Evolutionary conservation across 1,140 invertebrate species (phyloP).

Genomic region (Sarcophaga bullata): DNA sequence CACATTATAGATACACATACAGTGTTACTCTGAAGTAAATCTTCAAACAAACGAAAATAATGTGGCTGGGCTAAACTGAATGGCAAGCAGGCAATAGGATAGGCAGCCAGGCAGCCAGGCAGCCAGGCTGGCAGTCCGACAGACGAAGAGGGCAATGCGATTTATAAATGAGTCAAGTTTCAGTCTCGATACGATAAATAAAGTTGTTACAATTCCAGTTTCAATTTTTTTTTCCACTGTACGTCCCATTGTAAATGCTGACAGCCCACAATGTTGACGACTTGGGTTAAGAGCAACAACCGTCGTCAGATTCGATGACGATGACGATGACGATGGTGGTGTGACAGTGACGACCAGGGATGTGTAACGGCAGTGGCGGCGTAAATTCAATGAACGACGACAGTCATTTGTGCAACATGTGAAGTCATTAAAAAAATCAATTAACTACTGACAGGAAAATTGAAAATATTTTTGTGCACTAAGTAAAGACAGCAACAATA

Average conservation of each 20-base stretch:
- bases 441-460: slow-evolving; percentile 44
- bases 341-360: slow-evolving; percentile 22
- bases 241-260: neutral
- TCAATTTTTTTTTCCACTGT: neutral
- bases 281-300: neutral
- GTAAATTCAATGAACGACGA: neutral
- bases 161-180: slow-evolving; percentile 17
- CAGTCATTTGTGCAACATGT: slow-evolving; percentile 42
- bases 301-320: neutral
- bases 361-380: neutral
- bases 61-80: no score
- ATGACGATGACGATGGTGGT: slow-evolving; percentile 23
- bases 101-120: no score
- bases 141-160: neutral
- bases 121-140: no score
- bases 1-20: no score
- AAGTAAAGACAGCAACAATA: neutral
- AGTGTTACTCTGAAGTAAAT: no score
- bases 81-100: no score
- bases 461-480: slow-evolving; percentile 36
- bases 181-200: slow-evolving; percentile 18
- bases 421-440: slow-evolving; percentile 47
- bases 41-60: no score
- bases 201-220: slow-evolving; percentile 26
- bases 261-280: slow-evolving; percentile 20